Conservation (phyloP, 2,113 vertebrate species). For the Lepisosteus osseus region DNA sequence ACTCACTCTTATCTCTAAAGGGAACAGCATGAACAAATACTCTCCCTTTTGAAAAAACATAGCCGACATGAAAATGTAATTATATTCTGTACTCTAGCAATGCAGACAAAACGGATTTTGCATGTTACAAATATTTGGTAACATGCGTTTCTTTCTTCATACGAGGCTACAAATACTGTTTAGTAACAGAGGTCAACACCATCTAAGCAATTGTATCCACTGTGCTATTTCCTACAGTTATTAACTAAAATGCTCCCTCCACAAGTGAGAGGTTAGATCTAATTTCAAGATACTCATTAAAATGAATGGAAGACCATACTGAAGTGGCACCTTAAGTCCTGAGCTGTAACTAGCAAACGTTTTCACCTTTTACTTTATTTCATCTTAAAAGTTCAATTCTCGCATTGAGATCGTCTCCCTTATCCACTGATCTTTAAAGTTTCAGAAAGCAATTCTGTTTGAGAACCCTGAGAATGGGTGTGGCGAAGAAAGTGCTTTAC, state of each 20-base stretch:
- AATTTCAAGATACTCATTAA: constrained; percentile 31
- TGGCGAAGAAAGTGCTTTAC: constrained; percentile 36
- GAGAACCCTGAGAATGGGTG: constrained; percentile 63
- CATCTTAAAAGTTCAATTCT: constrained; percentile 23
- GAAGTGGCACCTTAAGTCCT: constrained; percentile 45
- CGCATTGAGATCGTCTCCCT: constrained; percentile 22
- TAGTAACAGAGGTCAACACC: constrained; percentile 11
- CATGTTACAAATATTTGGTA: constrained; percentile 40
- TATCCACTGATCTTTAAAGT: constrained; percentile 38
- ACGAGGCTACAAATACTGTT: constrained; percentile 14
- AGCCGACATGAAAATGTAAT: constrained; percentile 8
- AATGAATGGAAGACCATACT: constrained; percentile 60
- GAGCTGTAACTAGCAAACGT: constrained; percentile 35
- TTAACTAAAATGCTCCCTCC: constrained; percentile 31
- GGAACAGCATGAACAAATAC: constrained; percentile 10
- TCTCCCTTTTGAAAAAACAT: constrained; percentile 9
- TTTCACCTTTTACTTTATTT: constrained; percentile 10
- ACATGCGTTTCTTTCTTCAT: constrained; percentile 24
- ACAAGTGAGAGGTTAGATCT: constrained; percentile 17
- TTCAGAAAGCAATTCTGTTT: constrained; percentile 35
- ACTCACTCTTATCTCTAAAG: constrained; percentile 28
- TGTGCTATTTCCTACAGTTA: constrained; percentile 14
- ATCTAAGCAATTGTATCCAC: constrained; percentile 22
- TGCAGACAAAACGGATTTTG: constrained; percentile 20
- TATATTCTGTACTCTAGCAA: constrained; percentile 8